These are phyloP conservation scores for Thelaira solivaga DNA, from an alignment of 2,888 invertebrate genomes.

Conservation along the genomic window DNA sequence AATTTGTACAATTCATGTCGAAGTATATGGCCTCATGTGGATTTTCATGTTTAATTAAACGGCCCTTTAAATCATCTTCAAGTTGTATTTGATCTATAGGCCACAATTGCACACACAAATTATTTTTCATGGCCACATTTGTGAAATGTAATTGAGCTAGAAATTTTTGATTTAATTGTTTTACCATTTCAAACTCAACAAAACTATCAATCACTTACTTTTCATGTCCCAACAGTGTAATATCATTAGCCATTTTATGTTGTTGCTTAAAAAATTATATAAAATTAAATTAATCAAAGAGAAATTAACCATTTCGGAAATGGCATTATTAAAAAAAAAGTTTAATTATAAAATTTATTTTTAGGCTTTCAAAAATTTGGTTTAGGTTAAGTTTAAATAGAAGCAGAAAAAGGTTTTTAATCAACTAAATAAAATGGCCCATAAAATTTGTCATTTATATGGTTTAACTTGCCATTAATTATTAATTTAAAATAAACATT, in stretches of 20 bases:
- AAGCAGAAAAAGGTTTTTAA: too few relatives aligned
- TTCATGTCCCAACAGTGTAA: slow-evolving; percentile 39
- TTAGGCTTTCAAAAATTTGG: neutral
- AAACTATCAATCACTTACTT: slow-evolving; percentile 1
- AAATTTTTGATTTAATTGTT: neutral
- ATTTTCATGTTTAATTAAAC: neutral
- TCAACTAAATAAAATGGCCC: slow-evolving; percentile 2
- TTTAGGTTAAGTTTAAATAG: neutral
- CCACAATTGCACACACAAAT: slow-evolving; percentile 47
- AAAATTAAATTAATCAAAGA: slow-evolving; percentile 27
- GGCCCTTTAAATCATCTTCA: neutral
- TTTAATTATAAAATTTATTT: neutral
- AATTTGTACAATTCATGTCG: slow-evolving; percentile 37
- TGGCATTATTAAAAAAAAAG: too few relatives aligned
- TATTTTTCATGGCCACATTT: slow-evolving; percentile 15
- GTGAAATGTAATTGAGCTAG: slow-evolving; percentile 40
- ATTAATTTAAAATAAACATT: neutral
- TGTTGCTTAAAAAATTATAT: slow-evolving; percentile 35
- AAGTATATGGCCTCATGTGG: slow-evolving; percentile 34
- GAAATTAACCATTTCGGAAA: slow-evolving; percentile 41
- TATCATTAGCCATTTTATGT: slow-evolving; percentile 40
- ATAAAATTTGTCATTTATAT: slow-evolving; percentile 24
- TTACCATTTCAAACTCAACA: neutral
- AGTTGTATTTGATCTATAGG: slow-evolving; percentile 18
- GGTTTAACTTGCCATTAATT: slow-evolving; percentile 15